Evolutionary conservation across 2,888 invertebrate genomes (phyloP).

Genomic region (Sinopyrophorus schimmeli): DNA sequence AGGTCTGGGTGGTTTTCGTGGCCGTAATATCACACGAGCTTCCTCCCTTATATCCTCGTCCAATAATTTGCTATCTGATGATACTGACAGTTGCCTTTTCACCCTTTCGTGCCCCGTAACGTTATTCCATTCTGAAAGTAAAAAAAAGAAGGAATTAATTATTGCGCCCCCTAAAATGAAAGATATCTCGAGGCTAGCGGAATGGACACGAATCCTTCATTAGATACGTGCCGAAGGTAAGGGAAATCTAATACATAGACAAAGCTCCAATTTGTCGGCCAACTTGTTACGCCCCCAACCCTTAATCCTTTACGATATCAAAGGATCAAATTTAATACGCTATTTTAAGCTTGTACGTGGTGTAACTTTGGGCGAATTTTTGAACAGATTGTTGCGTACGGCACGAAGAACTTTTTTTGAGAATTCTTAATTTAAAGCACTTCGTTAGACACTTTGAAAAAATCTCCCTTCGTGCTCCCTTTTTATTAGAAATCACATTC

Average conservation of each 20-base stretch:
- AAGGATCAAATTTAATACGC: too few relatives aligned
- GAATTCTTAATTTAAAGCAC: too few relatives aligned
- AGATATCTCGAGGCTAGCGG: too few relatives aligned
- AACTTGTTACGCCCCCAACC: constrained; percentile 11
- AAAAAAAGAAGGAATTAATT: too few relatives aligned
- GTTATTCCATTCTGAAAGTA: constrained; percentile 73
- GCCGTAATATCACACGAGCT: constrained; percentile 84
- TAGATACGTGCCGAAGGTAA: constrained; percentile 2
- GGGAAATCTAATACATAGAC: constrained; percentile 10
- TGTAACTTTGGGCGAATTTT: too few relatives aligned
- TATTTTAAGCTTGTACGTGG: too few relatives aligned
- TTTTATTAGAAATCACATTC: constrained; percentile 7
- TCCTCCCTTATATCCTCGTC: constrained; percentile 90
- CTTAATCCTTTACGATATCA: constrained; percentile 9
- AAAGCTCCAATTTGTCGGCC: constrained; percentile 19
- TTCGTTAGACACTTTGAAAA: too few relatives aligned
- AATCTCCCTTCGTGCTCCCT: constrained; percentile 16
- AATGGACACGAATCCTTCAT: constrained; percentile 8
- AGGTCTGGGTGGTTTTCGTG: constrained; percentile 90
- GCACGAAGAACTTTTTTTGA: too few relatives aligned
- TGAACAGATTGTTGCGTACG: too few relatives aligned
- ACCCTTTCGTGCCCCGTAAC: constrained; percentile 82
- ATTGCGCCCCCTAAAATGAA: too few relatives aligned
- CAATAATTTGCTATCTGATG: constrained; percentile 88
- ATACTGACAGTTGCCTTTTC: constrained; percentile 86